Conservation (phyloP, 2,888 invertebrate genomes). For the Hedychridium roseum region DNA sequence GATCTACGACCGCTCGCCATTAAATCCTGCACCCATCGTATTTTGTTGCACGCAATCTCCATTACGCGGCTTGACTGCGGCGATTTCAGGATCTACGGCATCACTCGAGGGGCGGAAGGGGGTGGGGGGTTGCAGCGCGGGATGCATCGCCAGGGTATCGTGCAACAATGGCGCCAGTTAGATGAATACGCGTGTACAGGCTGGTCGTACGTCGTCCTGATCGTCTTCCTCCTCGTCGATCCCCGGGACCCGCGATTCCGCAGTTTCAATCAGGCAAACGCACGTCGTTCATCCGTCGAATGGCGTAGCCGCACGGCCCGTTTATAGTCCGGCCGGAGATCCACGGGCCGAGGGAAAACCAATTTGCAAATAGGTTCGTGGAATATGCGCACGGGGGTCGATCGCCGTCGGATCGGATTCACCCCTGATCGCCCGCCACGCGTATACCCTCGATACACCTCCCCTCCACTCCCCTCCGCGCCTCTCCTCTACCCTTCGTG, state of each 20-base stretch:
- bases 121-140: not conserved
- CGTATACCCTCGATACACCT: not conserved
- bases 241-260: conserved; percentile 31
- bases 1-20: too few species aligned
- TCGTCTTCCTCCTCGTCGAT: conserved; percentile 37
- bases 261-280: conserved; percentile 54
- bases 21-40: too few species aligned
- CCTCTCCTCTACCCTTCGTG: conserved; percentile 3
- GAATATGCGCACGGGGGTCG: conserved; percentile 19
- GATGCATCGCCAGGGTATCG: not conserved
- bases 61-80: too few species aligned
- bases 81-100: too few species aligned
- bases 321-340: conserved; percentile 43
- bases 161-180: conserved; percentile 12
- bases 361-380: conserved; percentile 60
- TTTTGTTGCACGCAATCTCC: too few species aligned
- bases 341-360: conserved; percentile 48
- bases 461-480: not conserved
- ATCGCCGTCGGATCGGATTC: conserved; percentile 45
- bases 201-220: conserved; percentile 1
- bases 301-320: conserved; percentile 35
- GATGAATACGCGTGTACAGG: conserved; percentile 18
- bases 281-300: conserved; percentile 46
- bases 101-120: too few species aligned
- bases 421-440: conserved; percentile 30